phyloP scores from a whole-genome alignment of 1,140 invertebrate species.

The Aradophagus sp. region DNA sequence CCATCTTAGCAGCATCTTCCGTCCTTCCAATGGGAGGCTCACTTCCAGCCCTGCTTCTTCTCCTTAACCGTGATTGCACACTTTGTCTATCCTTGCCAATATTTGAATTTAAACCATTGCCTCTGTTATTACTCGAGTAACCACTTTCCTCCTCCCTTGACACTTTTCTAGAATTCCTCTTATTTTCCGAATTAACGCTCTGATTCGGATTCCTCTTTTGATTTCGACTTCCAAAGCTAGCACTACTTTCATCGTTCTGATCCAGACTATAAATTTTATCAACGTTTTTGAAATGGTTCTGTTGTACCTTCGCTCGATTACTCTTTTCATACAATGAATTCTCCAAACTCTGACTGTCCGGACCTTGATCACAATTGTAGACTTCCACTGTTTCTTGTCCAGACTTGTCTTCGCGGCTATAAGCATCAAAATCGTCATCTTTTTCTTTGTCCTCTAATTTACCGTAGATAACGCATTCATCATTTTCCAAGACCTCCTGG shows the following conservation, averaged over 20 bases:
- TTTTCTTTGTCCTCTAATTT: slow-evolving; percentile 34
- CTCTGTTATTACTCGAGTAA: slow-evolving; percentile 42
- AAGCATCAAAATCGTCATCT: too few relatives aligned
- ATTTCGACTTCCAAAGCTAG: slow-evolving; percentile 40
- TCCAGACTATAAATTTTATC: slow-evolving; percentile 69
- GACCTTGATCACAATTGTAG: too few relatives aligned
- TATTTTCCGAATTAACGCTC: slow-evolving; percentile 12
- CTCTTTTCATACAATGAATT: slow-evolving; percentile 59
- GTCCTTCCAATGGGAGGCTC: slow-evolving; percentile 69
- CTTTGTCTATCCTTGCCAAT: slow-evolving; percentile 47
- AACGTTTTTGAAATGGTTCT: slow-evolving; percentile 66
- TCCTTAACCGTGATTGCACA: slow-evolving; percentile 21
- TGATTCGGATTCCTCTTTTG: slow-evolving; percentile 1
- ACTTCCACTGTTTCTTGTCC: too few relatives aligned
- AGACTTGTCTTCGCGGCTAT: too few relatives aligned
- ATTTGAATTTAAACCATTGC: slow-evolving; percentile 52
- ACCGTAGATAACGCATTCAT: slow-evolving; percentile 41
- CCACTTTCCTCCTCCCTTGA: slow-evolving; percentile 34
- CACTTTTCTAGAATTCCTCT: slow-evolving; percentile 17
- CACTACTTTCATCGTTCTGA: slow-evolving; percentile 52
- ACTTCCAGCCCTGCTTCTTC: slow-evolving; percentile 69
- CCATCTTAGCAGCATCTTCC: slow-evolving; percentile 64
- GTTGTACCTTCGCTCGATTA: slow-evolving; percentile 46
- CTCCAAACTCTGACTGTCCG: slow-evolving; percentile 47
- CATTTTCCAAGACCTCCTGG: slow-evolving; percentile 12